Evolutionary conservation across 2,888 invertebrate genomes (phyloP), one percentile per base, ranked within the genome.

Genomic region (Rhamnusium bicolor): DNA sequence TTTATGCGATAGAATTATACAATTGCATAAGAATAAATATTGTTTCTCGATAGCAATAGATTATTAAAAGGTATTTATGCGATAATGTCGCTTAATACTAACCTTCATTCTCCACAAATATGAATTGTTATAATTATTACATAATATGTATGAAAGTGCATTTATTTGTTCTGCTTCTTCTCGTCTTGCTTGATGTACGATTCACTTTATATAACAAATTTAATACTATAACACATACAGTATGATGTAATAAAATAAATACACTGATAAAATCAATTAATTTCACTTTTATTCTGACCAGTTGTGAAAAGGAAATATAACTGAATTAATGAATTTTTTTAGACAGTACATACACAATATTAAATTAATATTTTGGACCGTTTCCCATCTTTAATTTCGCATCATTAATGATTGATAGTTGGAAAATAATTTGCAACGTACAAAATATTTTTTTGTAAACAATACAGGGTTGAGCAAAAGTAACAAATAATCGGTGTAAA

Each of bases 121-220:
- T 32, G 46, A 46, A 46, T 21, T 61, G 61, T 46, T 61, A 46
- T 61, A 61, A 61, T 61, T 46, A 21, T 61, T 61, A 61, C 61
- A 46, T 61, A 61, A 61, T 61, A 29, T 46, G 7, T 29, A 65
- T 19, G 51, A 40, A 65, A 65, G 53, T 60, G 32, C 32, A n/a
- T 32, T 65, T 53, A 54, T 65, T 65, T 53, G 65, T 65, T 65
- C 53, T 53, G 53, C 40, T 32, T 24, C 65, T 65, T 65, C 65
- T 53, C 21, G 65, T 53, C 10, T 18, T 53, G 65, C 65, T 65
- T 65, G 65, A 32, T 10, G 53, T 65, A 8, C 53, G 29, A 60
- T 60, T 29, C 16, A 19, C 16, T 21, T 65, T 65, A 65, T 65
- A 65, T 65, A 65, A 65, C 21, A 24, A 51, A 65, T 54, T 65